Base-by-base conservation (phyloP, 2,113 vertebrate species). In the Trematocara stigmaticum region DNA sequence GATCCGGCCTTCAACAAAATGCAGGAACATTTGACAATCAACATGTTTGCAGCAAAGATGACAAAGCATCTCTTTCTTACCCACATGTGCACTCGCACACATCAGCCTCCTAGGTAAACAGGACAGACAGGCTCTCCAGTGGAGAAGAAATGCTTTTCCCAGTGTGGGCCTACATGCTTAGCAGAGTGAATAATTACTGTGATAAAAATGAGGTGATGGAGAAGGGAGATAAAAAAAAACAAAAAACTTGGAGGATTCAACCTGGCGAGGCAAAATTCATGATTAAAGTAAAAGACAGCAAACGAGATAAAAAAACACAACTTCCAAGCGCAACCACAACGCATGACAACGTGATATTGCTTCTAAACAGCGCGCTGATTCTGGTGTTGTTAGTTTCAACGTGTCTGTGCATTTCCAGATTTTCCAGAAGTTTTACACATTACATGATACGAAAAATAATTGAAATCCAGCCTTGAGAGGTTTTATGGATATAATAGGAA, bases 151-250 rank as follows among this genome's bases (percentile, higher is more conserved):
- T 31, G 80, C 69, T 84, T 6, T 66, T 47, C 89, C 84, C 91
- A 84, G 76, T 85, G 85, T 57, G 89, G 57, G 90, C 64, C 89
- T 83, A 29, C 79, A 85, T 34, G 92, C 93, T 94, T 87, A 84
- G 90, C 93, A 88, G 90, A 94, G 87, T 92, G 7, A 78, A 84
- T 95, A 94, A 95, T 94, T 95, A 87, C 90, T 89, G 81, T 93
- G 92, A 94, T 93, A 91, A 93, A 93, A 91, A 91, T 69, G 93
- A 91, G 84, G 81, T 84, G 74, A 59, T 69, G 40, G 71, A 81
- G 82, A 87, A 51, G 38, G 16, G 61, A 91, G 81, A 90, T 53
- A 5, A 59, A 61, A 10, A 57, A 31, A 52, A 55, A 1, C 64
- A 71, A 20, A 20, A 82, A 20, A 20, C 81, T 81, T 0, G 5